phyloP scores from a whole-genome alignment of 2,113 vertebrate genomes.

The Xenopus tropicalis region DNA sequence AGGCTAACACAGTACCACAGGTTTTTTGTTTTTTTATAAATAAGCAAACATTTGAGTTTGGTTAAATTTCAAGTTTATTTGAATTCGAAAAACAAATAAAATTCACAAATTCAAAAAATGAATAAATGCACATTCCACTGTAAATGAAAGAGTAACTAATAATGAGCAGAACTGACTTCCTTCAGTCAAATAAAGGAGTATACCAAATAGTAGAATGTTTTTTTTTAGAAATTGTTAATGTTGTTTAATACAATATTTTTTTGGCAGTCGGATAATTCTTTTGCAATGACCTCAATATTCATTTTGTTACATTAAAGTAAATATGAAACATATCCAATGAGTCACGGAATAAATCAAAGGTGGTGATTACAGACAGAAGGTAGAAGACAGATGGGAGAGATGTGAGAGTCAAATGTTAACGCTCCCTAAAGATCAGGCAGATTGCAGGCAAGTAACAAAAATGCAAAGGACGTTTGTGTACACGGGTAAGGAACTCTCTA shows the following conservation, averaged over 20 bases:
- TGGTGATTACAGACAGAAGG: slow-evolving; percentile 40
- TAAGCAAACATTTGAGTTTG: too few relatives aligned
- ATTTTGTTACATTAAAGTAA: slow-evolving; percentile 7
- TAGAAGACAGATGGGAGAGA: slow-evolving; percentile 38
- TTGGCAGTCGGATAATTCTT: slow-evolving; percentile 1
- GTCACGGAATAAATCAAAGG: slow-evolving; percentile 26
- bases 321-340: slow-evolving; percentile 16
- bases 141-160: too few relatives aligned
- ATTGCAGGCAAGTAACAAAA: slow-evolving; percentile 15
- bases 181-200: too few relatives aligned
- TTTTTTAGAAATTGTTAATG: too few relatives aligned
- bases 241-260: background rate
- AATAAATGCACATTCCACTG: too few relatives aligned
- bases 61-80: too few relatives aligned
- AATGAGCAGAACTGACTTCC: too few relatives aligned
- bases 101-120: too few relatives aligned
- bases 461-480: slow-evolving; percentile 11
- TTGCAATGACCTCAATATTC: slow-evolving; percentile 15
- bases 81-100: too few relatives aligned
- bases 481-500: slow-evolving; percentile 1
- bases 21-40: too few relatives aligned
- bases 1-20: too few relatives aligned
- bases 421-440: slow-evolving; percentile 34
- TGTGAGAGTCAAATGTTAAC: slow-evolving; percentile 39
- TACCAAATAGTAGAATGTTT: too few relatives aligned